Evolutionary conservation across 2,888 invertebrate species (phyloP).

Genomic region (Eremobia ochroleuca): DNA sequence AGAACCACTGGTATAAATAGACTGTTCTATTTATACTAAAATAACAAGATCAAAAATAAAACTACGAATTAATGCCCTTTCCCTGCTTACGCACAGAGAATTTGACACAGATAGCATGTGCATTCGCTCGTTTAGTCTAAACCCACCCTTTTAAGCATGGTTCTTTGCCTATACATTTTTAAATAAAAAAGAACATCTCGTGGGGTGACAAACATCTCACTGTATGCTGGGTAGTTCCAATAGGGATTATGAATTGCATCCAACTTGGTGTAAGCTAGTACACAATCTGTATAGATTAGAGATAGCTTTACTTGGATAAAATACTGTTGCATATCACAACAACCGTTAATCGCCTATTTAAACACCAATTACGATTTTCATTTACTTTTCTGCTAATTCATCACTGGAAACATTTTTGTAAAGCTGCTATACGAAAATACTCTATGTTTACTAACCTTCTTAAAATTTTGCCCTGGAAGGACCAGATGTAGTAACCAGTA

Average conservation of each 20-base stretch:
- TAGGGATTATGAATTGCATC: neutral
- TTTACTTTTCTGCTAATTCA: slow-evolving; percentile 5
- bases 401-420: slow-evolving; percentile 1
- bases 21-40: too few species aligned
- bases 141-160: too few species aligned
- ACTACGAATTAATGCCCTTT: neutral
- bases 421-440: neutral
- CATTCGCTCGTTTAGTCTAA: neutral
- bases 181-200: neutral
- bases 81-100: neutral
- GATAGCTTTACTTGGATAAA: neutral
- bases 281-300: too few species aligned
- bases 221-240: neutral
- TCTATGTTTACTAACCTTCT: slow-evolving; percentile 81
- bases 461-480: slow-evolving; percentile 96
- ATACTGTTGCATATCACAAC: neutral
- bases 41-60: too few species aligned
- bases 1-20: too few species aligned
- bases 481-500: slow-evolving; percentile 98
- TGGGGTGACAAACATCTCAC: neutral
- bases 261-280: neutral
- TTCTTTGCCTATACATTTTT: neutral
- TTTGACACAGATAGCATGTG: neutral
- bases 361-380: neutral
- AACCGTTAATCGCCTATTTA: neutral